These are phyloP conservation scores for Semotilus atromaculatus DNA, from an alignment of 2,797 vertebrate genomes.

Conservation along the genomic window DNA sequence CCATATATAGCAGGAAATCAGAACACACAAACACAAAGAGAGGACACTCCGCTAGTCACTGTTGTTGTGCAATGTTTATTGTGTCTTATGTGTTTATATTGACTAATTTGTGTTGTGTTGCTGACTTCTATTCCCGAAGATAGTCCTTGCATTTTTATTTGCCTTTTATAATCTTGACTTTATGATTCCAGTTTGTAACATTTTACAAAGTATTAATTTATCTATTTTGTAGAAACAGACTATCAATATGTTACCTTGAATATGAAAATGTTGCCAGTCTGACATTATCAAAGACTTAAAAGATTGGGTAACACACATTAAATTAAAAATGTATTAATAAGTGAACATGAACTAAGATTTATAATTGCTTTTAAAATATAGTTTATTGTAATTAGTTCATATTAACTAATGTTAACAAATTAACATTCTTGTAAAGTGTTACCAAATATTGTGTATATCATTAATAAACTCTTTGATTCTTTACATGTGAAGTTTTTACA, in stretches of 20 bases:
- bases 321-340: background rate
- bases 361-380: background rate
- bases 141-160: background rate
- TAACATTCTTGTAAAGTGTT: background rate
- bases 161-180: background rate
- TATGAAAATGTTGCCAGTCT: background rate
- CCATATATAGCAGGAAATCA: conserved; percentile 70
- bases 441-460: background rate
- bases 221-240: background rate
- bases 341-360: background rate
- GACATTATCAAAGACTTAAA: background rate
- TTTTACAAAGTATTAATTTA: background rate
- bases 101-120: background rate
- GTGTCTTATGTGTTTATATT: background rate
- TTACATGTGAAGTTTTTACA: background rate
- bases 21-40: conserved; percentile 45
- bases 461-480: background rate
- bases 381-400: background rate
- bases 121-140: background rate
- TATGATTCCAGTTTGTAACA: background rate
- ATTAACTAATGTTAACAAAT: background rate
- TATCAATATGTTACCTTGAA: background rate
- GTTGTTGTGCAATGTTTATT: background rate
- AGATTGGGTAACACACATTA: background rate
- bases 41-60: background rate